phyloP scores from a whole-genome alignment of 1,140 invertebrate species.

The Schlechtendalia chinensis region DNA sequence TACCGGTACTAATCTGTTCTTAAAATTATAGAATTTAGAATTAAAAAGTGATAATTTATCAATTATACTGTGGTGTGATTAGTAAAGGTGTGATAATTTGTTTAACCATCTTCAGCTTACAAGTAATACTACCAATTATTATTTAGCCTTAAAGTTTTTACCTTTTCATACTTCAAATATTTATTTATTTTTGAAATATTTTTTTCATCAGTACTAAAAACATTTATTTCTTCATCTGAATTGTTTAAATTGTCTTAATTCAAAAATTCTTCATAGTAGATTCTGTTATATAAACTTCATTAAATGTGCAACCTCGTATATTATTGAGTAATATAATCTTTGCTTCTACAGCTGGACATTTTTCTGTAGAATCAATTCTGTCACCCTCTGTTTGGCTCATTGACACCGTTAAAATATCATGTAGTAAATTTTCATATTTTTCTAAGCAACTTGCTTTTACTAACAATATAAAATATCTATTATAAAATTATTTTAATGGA shows the following conservation, averaged over 20 bases:
- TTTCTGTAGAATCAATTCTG: neutral
- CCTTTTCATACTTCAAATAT: too few relatives aligned
- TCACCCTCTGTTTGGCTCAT: too few relatives aligned
- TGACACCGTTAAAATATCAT: too few relatives aligned
- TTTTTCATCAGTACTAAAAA: neutral
- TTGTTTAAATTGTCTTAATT: neutral
- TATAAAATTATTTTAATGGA: neutral
- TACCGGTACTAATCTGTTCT: too few relatives aligned
- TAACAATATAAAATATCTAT: neutral
- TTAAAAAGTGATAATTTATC: too few relatives aligned
- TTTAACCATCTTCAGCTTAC: too few relatives aligned
- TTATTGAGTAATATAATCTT: neutral
- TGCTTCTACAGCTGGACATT: constrained; percentile 2
- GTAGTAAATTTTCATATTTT: constrained; percentile 12
- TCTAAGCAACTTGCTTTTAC: neutral
- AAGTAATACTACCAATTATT: too few relatives aligned
- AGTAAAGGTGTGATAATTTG: too few relatives aligned
- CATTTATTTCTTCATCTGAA: neutral
- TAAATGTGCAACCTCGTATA: neutral
- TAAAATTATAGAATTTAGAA: too few relatives aligned
- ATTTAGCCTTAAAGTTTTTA: too few relatives aligned
- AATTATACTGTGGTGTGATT: too few relatives aligned
- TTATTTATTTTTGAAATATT: neutral
- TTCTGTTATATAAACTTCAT: neutral
- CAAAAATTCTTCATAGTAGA: neutral